These are phyloP conservation scores for Periplaneta americana DNA, from an alignment of 1,140 invertebrate genomes.

Conservation along the genomic window DNA sequence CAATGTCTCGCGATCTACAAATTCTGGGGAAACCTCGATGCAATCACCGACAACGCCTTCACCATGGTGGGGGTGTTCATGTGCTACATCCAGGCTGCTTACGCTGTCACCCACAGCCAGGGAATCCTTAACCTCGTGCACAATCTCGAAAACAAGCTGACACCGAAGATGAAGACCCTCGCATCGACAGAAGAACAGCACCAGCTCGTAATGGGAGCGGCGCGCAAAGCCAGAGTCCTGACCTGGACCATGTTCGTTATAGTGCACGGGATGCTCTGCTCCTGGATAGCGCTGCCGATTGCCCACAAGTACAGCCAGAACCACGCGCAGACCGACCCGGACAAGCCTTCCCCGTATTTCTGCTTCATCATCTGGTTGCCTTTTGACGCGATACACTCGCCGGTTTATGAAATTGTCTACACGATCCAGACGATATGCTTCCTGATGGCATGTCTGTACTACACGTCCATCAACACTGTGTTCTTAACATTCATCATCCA, in stretches of 20 bases:
- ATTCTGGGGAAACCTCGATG: not conserved
- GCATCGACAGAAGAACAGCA: not conserved
- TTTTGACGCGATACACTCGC: not conserved
- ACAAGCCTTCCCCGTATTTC: not conserved
- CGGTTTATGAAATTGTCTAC: not conserved
- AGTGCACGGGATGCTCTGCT: not conserved
- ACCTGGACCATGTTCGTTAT: not conserved
- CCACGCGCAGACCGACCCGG: not conserved
- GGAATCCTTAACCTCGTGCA: not conserved
- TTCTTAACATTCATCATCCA: not conserved
- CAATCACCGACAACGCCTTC: not conserved
- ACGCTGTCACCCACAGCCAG: not conserved
- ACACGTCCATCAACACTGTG: not conserved
- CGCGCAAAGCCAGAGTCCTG: not conserved
- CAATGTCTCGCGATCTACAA: not conserved
- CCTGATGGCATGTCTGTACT: not conserved
- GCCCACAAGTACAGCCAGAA: not conserved
- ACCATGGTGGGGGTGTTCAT: not conserved
- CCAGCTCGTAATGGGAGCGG: not conserved
- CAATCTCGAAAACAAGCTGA: not conserved
- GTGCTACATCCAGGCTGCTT: not conserved
- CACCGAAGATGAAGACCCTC: not conserved
- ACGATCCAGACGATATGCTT: not conserved
- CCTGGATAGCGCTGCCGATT: not conserved
- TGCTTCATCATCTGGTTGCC: not conserved